A percentile compares a stretch with the other conserved stretches of the same genome.
Conservation (phyloP, 2,113 vertebrate genomes). For the Pachypanchax playfairii region DNA sequence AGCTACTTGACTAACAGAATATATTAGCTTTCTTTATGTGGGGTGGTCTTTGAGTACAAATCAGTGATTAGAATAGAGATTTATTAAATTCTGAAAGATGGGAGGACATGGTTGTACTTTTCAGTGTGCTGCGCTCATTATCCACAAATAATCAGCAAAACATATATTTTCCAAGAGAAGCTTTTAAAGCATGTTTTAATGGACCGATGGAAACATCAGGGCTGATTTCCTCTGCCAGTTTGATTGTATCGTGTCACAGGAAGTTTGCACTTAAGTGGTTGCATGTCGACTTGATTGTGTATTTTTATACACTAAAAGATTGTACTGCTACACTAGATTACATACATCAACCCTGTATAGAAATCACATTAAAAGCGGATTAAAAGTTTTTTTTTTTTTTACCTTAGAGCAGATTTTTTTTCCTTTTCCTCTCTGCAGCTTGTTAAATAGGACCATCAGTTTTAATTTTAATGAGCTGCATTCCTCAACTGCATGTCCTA, state of each 20-base stretch:
- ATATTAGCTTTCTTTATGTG: conserved; percentile 22
- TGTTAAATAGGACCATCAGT: too few species aligned
- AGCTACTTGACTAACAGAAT: conserved; percentile 20
- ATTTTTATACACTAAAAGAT: too few species aligned
- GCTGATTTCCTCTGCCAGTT: conserved; percentile 18
- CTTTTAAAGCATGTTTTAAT: neutral
- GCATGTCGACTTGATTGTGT: neutral
- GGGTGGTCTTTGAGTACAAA: conserved; percentile 32
- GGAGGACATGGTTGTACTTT: conserved; percentile 16
- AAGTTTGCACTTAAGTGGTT: neutral
- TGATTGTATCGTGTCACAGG: conserved; percentile 38
- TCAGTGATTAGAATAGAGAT: conserved; percentile 20
- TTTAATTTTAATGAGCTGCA: too few species aligned
- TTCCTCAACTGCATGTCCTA: too few species aligned
- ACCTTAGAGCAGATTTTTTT: too few species aligned
- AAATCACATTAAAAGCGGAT: too few species aligned
- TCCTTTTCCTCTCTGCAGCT: too few species aligned
- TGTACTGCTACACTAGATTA: too few species aligned
- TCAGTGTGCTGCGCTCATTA: neutral
- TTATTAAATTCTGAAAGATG: conserved; percentile 37
- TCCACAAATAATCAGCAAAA: conserved; percentile 4
- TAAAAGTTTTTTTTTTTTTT: too few species aligned
- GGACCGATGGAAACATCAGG: conserved; percentile 4
- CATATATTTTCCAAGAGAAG: conserved; percentile 8
- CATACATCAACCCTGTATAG: too few species aligned